Conservation (phyloP, 2,888 invertebrate species). For the Dryobotodes eremita region DNA sequence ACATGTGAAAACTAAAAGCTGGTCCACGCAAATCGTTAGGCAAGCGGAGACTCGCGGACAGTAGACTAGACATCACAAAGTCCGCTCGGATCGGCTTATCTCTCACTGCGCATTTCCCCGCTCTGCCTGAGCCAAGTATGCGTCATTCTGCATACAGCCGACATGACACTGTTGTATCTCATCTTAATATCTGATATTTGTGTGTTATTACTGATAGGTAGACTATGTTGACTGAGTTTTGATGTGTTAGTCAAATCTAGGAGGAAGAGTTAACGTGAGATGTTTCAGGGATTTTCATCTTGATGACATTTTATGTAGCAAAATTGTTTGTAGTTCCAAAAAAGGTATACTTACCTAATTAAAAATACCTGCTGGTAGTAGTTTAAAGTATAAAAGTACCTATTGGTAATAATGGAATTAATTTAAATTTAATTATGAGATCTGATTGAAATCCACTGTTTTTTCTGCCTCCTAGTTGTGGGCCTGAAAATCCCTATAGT, state of each 20-base stretch:
- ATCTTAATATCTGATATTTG: conserved; percentile 70
- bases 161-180: conserved; percentile 71
- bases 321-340: neutral
- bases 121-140: conserved; percentile 85
- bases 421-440: too few relatives aligned
- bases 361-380: neutral
- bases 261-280: neutral
- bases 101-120: conserved; percentile 88
- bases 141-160: conserved; percentile 77
- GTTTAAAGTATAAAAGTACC: too few relatives aligned
- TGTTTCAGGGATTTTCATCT: neutral
- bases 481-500: too few relatives aligned
- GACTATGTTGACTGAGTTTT: neutral
- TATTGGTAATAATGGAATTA: too few relatives aligned
- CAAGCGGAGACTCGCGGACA: conserved; percentile 87
- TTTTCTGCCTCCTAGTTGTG: neutral
- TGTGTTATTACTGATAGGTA: conserved; percentile 47
- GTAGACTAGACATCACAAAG: conserved; percentile 90
- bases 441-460: neutral
- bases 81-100: conserved; percentile 89
- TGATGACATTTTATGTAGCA: neutral
- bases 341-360: neutral
- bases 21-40: conserved; percentile 72
- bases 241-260: neutral
- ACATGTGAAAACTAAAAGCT: conserved; percentile 14